These are phyloP conservation scores for Raja brachyura DNA, from an alignment of 2,113 vertebrate genomes.

Conservation along the genomic window DNA sequence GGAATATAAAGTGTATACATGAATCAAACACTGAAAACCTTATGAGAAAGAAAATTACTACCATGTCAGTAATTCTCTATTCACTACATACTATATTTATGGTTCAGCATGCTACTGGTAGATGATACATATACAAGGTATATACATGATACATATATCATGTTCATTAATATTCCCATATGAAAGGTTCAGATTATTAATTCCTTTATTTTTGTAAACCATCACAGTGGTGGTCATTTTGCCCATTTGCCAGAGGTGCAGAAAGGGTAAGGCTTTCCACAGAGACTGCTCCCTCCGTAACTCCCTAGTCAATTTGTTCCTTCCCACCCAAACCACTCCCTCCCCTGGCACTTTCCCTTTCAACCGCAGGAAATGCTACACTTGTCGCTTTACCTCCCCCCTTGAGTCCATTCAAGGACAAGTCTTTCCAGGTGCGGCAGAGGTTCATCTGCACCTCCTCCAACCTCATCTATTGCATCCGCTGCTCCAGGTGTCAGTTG, in stretches of 20 bases:
- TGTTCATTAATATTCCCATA: background rate
- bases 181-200: background rate
- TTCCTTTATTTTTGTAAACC: background rate
- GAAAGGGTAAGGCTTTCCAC: no score
- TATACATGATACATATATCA: background rate
- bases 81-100: background rate
- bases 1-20: conserved; percentile 32
- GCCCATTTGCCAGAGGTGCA: background rate
- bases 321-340: no score
- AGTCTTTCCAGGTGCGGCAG: no score
- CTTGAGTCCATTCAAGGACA: no score
- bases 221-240: background rate
- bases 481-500: no score
- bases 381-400: no score
- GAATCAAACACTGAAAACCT: background rate
- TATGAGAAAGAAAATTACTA: background rate
- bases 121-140: background rate
- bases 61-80: background rate
- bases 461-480: no score
- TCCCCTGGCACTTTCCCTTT: no score
- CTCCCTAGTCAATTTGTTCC: no score
- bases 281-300: no score
- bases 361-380: no score
- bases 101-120: background rate
- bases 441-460: no score